Percentiles rank a stretch among this genome's conserved stretches.
phyloP scores from a whole-genome alignment of 2,888 invertebrate genomes.

The Pseudeuparius sepicola region DNA sequence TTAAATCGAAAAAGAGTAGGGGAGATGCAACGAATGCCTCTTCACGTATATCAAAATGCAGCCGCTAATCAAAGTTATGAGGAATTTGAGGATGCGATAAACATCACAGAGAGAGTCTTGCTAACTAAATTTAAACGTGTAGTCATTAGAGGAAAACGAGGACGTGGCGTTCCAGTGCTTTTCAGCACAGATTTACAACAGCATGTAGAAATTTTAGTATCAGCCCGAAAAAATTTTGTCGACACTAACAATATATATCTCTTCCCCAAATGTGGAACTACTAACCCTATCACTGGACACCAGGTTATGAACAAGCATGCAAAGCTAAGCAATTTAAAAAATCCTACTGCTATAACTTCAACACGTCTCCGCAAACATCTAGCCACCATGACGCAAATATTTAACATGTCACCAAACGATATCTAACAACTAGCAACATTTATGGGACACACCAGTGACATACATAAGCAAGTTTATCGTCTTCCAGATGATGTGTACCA shows the following conservation, averaged over 20 bases:
- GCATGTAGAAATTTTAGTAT: conserved; percentile 16
- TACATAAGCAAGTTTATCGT: conserved; percentile 12
- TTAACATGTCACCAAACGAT: conserved; percentile 11
- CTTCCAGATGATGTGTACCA: conserved; percentile 17
- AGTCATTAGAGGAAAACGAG: conserved; percentile 23
- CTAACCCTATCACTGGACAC: conserved; percentile 13
- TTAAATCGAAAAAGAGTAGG: conserved; percentile 24
- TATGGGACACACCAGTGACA: conserved; percentile 7
- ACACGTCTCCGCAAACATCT: conserved; percentile 10
- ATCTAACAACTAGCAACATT: conserved; percentile 11
- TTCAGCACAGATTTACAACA: conserved; percentile 21
- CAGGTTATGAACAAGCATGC: conserved; percentile 13
- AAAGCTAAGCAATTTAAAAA: conserved; percentile 10
- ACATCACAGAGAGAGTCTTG: conserved; percentile 17
- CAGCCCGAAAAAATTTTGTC: conserved; percentile 17
- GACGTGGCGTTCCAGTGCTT: conserved; percentile 21
- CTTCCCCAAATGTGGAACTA: conserved; percentile 8
- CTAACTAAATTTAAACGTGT: conserved; percentile 20
- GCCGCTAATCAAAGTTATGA: conserved; percentile 18
- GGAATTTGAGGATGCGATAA: conserved; percentile 22
- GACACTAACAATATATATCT: conserved; percentile 13
- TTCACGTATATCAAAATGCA: conserved; percentile 17
- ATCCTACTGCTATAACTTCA: conserved; percentile 10
- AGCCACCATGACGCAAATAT: conserved; percentile 10
- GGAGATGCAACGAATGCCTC: conserved; percentile 22